Evolutionary conservation across 92 coral and sea anemone genomes (phyloP), one percentile per base, ranked within the genome.

Genomic region (Umimayanthus chanpuru): DNA sequence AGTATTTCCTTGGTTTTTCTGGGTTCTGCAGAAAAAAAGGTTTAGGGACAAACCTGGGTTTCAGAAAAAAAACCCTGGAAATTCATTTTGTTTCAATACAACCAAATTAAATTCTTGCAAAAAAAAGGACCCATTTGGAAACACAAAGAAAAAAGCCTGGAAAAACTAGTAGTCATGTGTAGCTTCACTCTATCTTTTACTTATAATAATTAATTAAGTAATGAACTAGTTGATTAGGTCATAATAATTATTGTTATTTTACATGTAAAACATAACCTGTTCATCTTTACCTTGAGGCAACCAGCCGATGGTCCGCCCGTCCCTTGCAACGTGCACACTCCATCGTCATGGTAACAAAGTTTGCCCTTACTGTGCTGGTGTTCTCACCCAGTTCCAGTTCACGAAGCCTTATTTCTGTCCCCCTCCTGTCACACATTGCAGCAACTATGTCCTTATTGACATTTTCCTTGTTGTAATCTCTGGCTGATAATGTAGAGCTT

Each of bases 331-430:
- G 92, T 25, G 68, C 81, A 81, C 98, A 96, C 80, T 94, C 96
- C 76, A 96, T 84, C 56, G 95, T 96, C 80, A 96, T 88, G 56
- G 91, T 73, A 47, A 96, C 79, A 81, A 75, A 85, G 73, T 80
- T 93, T 80, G 94, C 92, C 66, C 91, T 88, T 4, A 95, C 61
- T 32, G 96, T 93, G 72, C 95, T 92, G 21, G 94, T 94, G 81
- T 93, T 96, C 85, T 94, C 98, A 82, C 89, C 90, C 47, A 96
- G 90, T 58, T 96, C 94, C 44, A 96, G 91, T 2, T 93, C 98
- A 73, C 87, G 92, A 53, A 96, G 92, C 78, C 94, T 91, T 28
- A 96, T 91, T 88, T 95, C 96, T 86, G 98, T 96, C 83, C 98
- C 98, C 65, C 90, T 92, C 44, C 75, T 87, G 56, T 80, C 74